A percentile compares a stretch with the other conserved stretches of the same genome.
These are phyloP conservation scores for Trematomus bernacchii DNA, from an alignment of 2,797 vertebrate genomes.

Conservation along the genomic window DNA sequence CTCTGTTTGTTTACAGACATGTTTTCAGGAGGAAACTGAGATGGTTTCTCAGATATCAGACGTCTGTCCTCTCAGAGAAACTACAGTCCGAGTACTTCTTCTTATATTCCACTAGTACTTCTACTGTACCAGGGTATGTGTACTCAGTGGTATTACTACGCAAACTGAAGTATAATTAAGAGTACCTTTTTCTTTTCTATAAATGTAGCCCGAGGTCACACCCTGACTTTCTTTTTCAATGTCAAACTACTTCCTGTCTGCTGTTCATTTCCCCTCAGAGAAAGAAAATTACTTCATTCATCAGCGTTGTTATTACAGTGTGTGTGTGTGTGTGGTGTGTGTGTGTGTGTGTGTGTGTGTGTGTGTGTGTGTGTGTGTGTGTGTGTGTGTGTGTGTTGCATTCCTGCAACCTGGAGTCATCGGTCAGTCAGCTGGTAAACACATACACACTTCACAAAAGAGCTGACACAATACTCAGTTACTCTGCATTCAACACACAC, in stretches of 20 bases:
- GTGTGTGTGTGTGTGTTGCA: conserved; percentile 13
- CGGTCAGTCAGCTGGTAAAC: conserved; percentile 26
- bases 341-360: conserved; percentile 8
- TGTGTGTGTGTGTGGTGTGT: conserved; percentile 5
- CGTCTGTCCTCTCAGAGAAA: too few relatives aligned
- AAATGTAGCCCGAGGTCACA: not conserved
- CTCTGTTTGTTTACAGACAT: too few relatives aligned
- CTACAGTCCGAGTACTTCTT: too few relatives aligned
- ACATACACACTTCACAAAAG: conserved; percentile 31
- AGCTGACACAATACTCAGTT: conserved; percentile 37
- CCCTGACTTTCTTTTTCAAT: not conserved
- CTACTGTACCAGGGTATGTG: too few relatives aligned
- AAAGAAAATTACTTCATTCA: conserved; percentile 18
- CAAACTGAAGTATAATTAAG: too few relatives aligned
- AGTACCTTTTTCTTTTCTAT: too few relatives aligned
- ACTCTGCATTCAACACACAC: conserved; percentile 12
- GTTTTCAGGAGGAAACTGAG: too few relatives aligned
- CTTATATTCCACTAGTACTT: too few relatives aligned
- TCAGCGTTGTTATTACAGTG: conserved; percentile 1
- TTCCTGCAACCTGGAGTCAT: conserved; percentile 29
- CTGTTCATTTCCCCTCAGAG: conserved; percentile 4
- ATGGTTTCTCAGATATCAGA: too few relatives aligned
- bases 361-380: not conserved
- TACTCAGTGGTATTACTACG: too few relatives aligned
- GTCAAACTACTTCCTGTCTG: conserved; percentile 26